Evolutionary conservation across 2,113 vertebrate genomes (phyloP).

Genomic region (Phylloscopus whistleri): DNA sequence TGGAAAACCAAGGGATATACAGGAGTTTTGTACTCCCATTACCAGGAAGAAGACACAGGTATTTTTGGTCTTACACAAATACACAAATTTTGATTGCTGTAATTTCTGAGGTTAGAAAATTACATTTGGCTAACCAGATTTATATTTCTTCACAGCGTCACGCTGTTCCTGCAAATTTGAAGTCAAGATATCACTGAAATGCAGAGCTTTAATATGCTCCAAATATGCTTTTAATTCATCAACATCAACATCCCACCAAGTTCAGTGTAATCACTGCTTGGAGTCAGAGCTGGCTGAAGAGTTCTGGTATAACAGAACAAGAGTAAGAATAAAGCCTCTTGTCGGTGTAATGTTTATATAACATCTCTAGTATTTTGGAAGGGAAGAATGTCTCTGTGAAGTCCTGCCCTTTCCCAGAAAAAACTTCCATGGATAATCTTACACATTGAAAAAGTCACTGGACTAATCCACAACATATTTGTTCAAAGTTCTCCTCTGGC

Average conservation of each 20-base stretch:
- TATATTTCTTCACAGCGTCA: background rate
- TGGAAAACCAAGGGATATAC: background rate
- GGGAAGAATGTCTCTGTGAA: background rate
- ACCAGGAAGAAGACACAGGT: background rate
- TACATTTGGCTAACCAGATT: background rate
- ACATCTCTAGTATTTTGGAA: background rate
- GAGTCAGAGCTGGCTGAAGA: background rate
- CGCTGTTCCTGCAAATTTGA: background rate
- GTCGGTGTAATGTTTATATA: background rate
- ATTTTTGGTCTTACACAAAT: background rate
- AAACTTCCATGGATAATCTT: background rate
- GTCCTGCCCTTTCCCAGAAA: background rate
- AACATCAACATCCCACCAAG: background rate
- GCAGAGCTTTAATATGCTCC: background rate
- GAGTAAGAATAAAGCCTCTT: background rate
- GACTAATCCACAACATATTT: constrained; percentile 20
- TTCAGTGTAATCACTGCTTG: background rate
- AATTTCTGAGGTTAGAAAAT: background rate
- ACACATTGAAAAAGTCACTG: constrained; percentile 23
- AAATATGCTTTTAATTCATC: background rate
- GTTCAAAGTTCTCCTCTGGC: background rate
- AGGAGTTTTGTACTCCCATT: background rate
- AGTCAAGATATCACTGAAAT: background rate
- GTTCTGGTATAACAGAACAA: background rate
- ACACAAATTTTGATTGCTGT: background rate